Evolutionary conservation across 1,140 invertebrate species (phyloP), one percentile per base, ranked within the genome.

Genomic region (Nixonia krombeini): DNA sequence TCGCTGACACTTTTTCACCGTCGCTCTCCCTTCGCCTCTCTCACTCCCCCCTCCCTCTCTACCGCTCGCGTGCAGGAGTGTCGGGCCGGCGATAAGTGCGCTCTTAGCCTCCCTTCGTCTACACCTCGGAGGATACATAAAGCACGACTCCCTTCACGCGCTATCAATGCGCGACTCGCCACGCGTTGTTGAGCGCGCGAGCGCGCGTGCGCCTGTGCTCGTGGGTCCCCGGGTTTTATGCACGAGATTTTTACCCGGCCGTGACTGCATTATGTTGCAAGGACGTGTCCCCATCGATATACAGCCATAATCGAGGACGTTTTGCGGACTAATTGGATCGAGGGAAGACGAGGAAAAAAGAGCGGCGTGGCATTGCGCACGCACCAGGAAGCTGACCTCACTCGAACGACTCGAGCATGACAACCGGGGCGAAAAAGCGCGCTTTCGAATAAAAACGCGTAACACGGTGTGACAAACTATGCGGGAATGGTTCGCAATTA

Each of bases 281-380:
- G 61, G 66, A 72, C 56, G 61, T 63, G 56, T n/a, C n/a, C 44
- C 62, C 65, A 59, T 66, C 70, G 56, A 61, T n/a, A n/a, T n/a
- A n/a, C 56, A 40, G 64, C 40, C 40, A 45, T 51, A 53, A 67
- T 69, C 57, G 56, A 63, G 70, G 66, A 69, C 58, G 62, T 70
- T 69, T 72, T 46, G 49, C 55, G 55, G 70, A 59, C 61, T 69
- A 72, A 72, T 72, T 65, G 57, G 59, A 72, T 69, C 58, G 58
- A 53, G 52, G 33, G 15, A n/a, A 17, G 40, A 15, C 46, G 56
- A 62, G 53, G 57, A 62, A 9, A 9, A 26, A n/a, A n/a, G n/a
- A n/a, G n/a, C n/a, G n/a, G n/a, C n/a, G n/a, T 26, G 4, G 25
- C 25, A 26, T 9, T 12, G 26, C 42, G 6, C 44, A 44, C 45